Percentiles rank a stretch among this genome's conserved stretches.
Conservation (phyloP, 2,888 invertebrate genomes). For the Reticulitermes lucifugus region DNA sequence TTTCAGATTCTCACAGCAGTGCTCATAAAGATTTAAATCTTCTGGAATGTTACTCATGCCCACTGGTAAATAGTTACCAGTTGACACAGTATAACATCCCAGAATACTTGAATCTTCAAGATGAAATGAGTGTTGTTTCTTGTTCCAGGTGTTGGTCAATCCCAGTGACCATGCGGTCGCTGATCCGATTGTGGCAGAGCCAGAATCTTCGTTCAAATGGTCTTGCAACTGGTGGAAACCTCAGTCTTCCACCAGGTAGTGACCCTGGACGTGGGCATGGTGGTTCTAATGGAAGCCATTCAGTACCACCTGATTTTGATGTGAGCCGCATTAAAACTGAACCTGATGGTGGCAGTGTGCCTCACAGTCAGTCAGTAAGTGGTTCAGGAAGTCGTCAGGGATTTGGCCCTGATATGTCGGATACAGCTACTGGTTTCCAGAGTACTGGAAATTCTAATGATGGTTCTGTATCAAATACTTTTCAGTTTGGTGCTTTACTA, state of each 20-base stretch:
- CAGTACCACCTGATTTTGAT: constrained; percentile 50
- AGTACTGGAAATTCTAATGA: constrained; percentile 64
- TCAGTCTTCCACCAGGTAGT: constrained; percentile 43
- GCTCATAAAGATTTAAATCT: no score
- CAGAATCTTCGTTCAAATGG: constrained; percentile 62
- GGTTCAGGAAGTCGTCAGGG: constrained; percentile 46
- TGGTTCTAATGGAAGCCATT: constrained; percentile 57
- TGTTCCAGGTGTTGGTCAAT: constrained; percentile 82
- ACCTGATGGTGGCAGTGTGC: constrained; percentile 44
- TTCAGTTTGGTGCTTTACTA: constrained; percentile 60
- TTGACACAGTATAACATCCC: no score
- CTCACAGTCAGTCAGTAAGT: constrained; percentile 42
- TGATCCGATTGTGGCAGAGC: constrained; percentile 88
- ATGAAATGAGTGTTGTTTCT: not conserved
- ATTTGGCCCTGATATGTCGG: constrained; percentile 44
- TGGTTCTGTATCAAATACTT: constrained; percentile 62
- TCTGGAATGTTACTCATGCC: no score
- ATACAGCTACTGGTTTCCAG: constrained; percentile 59
- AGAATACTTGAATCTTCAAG: no score
- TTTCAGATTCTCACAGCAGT: no score
- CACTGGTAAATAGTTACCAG: no score
- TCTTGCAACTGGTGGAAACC: constrained; percentile 39
- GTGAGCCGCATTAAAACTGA: constrained; percentile 49
- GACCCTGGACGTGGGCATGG: constrained; percentile 47
- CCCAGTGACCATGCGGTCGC: constrained; percentile 88